Conservation (phyloP, 2,888 invertebrate genomes). For the Drosophila borealis region DNA sequence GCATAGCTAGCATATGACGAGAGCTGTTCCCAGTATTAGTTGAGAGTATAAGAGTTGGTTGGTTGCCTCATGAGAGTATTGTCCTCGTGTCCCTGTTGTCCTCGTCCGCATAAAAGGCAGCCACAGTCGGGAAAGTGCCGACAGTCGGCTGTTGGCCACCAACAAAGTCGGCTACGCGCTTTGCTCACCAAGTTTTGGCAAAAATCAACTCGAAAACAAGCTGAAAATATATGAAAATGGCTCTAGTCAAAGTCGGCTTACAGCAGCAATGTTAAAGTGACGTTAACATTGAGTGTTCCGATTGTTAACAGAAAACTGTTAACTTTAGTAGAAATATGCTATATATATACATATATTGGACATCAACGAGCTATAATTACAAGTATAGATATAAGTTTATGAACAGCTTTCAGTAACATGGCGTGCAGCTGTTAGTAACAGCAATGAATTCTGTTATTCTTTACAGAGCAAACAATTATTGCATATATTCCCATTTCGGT, state of each 20-base stretch:
- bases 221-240: background rate
- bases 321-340: background rate
- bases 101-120: constrained; percentile 50
- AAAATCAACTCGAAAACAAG: background rate
- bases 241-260: background rate
- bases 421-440: no score
- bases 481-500: no score
- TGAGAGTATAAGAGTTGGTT: constrained; percentile 44
- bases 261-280: background rate
- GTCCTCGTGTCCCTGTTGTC: background rate
- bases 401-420: no score
- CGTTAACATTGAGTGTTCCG: no score
- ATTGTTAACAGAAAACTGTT: background rate
- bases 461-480: no score
- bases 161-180: constrained; percentile 21
- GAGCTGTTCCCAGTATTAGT: constrained; percentile 55
- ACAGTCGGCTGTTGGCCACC: constrained; percentile 54
- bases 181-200: background rate
- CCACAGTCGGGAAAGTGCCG: constrained; percentile 2
- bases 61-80: background rate
- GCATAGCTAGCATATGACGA: background rate
- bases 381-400: no score
- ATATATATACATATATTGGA: background rate
- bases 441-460: no score
- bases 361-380: no score